phyloP scores from a whole-genome alignment of 2,888 invertebrate species.

The Drosophila leonis region DNA sequence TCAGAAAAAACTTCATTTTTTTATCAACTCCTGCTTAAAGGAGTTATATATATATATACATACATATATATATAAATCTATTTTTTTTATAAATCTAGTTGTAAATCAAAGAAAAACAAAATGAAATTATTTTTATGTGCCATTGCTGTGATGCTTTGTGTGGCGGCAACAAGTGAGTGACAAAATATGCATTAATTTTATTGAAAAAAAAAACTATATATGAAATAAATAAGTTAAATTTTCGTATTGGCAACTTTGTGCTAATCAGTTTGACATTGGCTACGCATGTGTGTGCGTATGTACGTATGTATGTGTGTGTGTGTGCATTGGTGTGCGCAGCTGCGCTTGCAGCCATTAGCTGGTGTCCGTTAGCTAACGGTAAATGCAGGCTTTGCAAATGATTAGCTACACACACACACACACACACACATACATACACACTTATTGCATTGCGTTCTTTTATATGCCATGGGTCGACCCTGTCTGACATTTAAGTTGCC shows the following conservation, averaged over 20 bases:
- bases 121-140: conserved; percentile 85
- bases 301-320: not conserved
- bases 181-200: conserved; percentile 9
- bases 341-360: conserved; percentile 1
- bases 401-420: not conserved
- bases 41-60: conserved; percentile 20
- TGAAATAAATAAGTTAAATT: not conserved
- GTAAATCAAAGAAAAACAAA: conserved; percentile 60
- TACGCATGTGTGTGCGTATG: conserved; percentile 5
- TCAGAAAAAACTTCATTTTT: conserved; percentile 18
- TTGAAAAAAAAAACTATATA: not conserved
- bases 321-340: not conserved
- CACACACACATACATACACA: not conserved
- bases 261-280: conserved; percentile 71
- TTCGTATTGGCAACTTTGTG: conserved; percentile 45
- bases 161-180: conserved; percentile 84
- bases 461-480: conserved; percentile 31
- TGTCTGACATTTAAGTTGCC: conserved; percentile 51
- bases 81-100: conserved; percentile 42
- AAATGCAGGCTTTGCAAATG: conserved; percentile 15
- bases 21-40: conserved; percentile 18
- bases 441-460: conserved; percentile 1
- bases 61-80: not conserved
- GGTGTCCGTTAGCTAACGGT: conserved; percentile 22
- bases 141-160: conserved; percentile 83